Percentiles rank a stretch among this genome's conserved stretches.
These are phyloP conservation scores for Cepaea hortensis DNA, from an alignment of 2,888 invertebrate genomes.

Conservation along the genomic window DNA sequence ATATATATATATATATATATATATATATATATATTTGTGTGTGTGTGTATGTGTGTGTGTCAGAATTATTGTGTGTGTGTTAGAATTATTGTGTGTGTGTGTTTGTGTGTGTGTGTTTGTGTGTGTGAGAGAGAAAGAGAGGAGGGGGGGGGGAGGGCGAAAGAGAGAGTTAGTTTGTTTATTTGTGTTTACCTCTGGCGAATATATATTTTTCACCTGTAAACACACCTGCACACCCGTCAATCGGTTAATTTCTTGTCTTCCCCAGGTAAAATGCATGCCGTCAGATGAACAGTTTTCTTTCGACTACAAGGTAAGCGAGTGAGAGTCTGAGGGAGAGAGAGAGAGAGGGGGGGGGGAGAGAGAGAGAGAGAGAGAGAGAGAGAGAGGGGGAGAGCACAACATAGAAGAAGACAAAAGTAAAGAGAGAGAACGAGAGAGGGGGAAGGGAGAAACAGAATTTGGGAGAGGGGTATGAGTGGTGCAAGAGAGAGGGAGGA, in stretches of 20 bases:
- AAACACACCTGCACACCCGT: no score
- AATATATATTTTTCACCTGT: no score
- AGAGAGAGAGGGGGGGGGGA: neutral
- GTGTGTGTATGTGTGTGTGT: neutral
- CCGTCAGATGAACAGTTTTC: constrained; percentile 36
- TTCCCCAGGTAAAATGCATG: constrained; percentile 8
- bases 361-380: neutral
- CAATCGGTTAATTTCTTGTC: no score
- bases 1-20: no score
- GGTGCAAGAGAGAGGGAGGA: neutral
- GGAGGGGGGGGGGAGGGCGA: neutral
- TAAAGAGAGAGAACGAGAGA: neutral
- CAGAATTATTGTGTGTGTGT: constrained; percentile 12
- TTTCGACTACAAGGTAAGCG: constrained; percentile 33
- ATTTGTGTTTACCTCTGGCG: no score
- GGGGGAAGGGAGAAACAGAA: neutral
- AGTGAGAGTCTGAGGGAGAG: neutral
- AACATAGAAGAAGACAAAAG: neutral
- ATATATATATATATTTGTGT: no score
- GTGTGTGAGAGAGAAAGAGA: neutral
- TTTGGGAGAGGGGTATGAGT: neutral
- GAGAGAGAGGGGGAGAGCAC: neutral
- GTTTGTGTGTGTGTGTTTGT: neutral
- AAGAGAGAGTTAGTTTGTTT: neutral
- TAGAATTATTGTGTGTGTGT: neutral